These are phyloP conservation scores for Fulica atra DNA, from an alignment of 2,113 vertebrate genomes.

Conservation along the genomic window DNA sequence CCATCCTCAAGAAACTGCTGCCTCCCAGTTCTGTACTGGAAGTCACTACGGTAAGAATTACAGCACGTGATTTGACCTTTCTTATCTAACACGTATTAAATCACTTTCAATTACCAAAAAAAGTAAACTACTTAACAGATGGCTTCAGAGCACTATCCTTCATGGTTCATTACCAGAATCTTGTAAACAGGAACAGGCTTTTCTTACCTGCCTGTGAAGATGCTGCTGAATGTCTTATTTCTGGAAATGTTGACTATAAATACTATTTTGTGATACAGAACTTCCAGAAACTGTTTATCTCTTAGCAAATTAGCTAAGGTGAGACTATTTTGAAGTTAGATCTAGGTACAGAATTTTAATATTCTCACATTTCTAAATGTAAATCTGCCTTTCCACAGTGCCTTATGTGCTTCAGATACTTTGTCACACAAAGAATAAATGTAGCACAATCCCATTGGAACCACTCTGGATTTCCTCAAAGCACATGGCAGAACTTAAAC, in stretches of 20 bases:
- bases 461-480: background rate
- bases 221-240: background rate
- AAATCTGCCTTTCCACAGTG: background rate
- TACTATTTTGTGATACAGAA: background rate
- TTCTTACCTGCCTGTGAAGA: conserved; percentile 23
- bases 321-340: background rate
- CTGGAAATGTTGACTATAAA: background rate
- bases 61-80: background rate
- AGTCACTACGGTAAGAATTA: background rate
- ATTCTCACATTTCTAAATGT: background rate
- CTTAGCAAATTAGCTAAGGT: background rate
- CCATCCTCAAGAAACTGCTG: background rate
- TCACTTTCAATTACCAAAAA: conserved; percentile 7
- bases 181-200: conserved; percentile 20
- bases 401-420: background rate
- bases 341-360: background rate
- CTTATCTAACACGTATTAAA: background rate
- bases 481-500: background rate
- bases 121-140: conserved; percentile 24
- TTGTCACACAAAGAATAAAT: background rate
- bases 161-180: conserved; percentile 19
- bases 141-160: conserved; percentile 34
- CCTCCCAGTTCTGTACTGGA: background rate
- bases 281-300: background rate
- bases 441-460: background rate